Conservation (phyloP, 2,113 vertebrate species). For the Anguilla rostrata region DNA sequence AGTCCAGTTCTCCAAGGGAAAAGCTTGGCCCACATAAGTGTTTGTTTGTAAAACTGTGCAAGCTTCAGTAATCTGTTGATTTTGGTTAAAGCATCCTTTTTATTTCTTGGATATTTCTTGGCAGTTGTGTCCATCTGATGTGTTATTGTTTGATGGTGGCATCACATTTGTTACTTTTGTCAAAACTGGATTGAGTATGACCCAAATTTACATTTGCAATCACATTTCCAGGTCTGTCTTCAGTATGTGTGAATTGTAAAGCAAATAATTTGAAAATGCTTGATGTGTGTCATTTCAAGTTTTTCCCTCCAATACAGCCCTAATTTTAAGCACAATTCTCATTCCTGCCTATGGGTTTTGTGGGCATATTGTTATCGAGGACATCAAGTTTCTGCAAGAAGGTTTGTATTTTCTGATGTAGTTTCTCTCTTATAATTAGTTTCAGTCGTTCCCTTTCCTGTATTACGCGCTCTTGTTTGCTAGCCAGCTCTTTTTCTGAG, state of each 20-base stretch:
- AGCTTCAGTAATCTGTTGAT: no score
- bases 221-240: neutral
- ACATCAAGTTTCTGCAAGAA: constrained; percentile 59
- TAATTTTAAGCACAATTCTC: neutral
- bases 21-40: no score
- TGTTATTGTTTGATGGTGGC: no score
- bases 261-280: neutral
- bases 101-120: no score
- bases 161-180: no score
- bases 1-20: no score
- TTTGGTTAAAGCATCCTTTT: no score
- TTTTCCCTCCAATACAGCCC: neutral
- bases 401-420: constrained; percentile 57
- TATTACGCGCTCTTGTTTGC: constrained; percentile 42
- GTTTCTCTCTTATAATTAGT: constrained; percentile 51
- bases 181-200: no score
- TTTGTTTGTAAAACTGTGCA: no score
- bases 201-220: neutral
- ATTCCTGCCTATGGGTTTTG: neutral
- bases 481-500: constrained; percentile 61
- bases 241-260: neutral
- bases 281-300: neutral
- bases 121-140: no score
- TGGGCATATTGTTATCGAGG: neutral
- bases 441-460: constrained; percentile 53